These are phyloP conservation scores for Caenorhabditis tropicalis DNA, from an alignment of 1,140 invertebrate species.

Conservation along the genomic window DNA sequence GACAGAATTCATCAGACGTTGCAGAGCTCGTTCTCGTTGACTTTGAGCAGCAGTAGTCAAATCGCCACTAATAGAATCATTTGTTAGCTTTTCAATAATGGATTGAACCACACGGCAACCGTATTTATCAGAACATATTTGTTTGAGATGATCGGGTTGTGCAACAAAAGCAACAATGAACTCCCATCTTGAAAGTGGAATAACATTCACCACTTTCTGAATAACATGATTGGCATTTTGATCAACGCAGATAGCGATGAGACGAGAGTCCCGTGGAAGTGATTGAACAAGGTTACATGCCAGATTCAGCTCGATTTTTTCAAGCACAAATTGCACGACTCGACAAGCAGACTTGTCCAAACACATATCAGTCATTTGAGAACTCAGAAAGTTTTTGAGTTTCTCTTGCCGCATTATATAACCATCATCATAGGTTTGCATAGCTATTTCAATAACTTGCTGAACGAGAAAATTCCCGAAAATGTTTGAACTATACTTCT, in stretches of 20 bases:
- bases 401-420: background rate
- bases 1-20: background rate
- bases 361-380: conserved; percentile 47
- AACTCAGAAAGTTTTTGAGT: background rate
- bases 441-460: conserved; percentile 13
- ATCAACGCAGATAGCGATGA: conserved; percentile 34
- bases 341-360: conserved; percentile 56
- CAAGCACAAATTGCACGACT: conserved; percentile 49
- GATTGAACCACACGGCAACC: conserved; percentile 15
- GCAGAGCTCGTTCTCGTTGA: background rate
- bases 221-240: conserved; percentile 29
- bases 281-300: background rate
- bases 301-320: background rate
- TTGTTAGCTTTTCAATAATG: background rate
- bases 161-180: background rate
- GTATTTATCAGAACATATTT: conserved; percentile 1
- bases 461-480: conserved; percentile 60
- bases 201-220: background rate
- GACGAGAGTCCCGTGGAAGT: conserved; percentile 15
- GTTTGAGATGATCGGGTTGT: background rate
- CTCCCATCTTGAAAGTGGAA: background rate
- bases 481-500: conserved; percentile 46
- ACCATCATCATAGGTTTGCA: background rate
- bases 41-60: background rate
- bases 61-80: background rate